Percentiles rank a stretch among this genome's conserved stretches.
These are phyloP conservation scores for Gymnobelideus leadbeateri DNA, from an alignment of 2,113 vertebrate species.

Conservation along the genomic window DNA sequence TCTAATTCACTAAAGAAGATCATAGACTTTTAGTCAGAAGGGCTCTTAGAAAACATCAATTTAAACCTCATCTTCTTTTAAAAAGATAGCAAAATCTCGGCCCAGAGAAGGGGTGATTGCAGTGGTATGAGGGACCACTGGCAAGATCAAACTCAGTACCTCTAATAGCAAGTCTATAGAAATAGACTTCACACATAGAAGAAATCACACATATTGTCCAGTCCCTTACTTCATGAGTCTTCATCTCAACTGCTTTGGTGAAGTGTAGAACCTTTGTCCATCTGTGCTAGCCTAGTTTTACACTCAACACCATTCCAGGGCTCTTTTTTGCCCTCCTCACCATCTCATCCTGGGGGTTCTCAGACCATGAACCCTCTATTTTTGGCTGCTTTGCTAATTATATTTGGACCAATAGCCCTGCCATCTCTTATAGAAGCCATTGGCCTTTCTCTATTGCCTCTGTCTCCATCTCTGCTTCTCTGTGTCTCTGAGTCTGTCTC, in stretches of 20 bases:
- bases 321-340: not conserved
- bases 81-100: not conserved
- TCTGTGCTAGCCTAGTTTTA: not conserved
- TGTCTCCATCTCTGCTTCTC: not conserved
- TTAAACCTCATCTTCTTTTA: not conserved
- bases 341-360: not conserved
- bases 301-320: not conserved
- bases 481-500: not conserved
- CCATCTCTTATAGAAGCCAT: not conserved
- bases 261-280: not conserved
- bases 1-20: not conserved
- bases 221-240: not conserved
- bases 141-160: not conserved
- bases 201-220: not conserved
- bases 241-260: not conserved
- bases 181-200: too few species aligned
- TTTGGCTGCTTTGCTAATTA: not conserved
- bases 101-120: not conserved
- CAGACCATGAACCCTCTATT: not conserved
- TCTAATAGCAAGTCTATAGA: not conserved
- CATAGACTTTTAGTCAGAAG: not conserved
- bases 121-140: not conserved
- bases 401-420: not conserved
- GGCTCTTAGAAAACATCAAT: not conserved
- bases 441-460: not conserved